Conservation (phyloP, 2,888 invertebrate species). For the Ethmia dodecea region DNA sequence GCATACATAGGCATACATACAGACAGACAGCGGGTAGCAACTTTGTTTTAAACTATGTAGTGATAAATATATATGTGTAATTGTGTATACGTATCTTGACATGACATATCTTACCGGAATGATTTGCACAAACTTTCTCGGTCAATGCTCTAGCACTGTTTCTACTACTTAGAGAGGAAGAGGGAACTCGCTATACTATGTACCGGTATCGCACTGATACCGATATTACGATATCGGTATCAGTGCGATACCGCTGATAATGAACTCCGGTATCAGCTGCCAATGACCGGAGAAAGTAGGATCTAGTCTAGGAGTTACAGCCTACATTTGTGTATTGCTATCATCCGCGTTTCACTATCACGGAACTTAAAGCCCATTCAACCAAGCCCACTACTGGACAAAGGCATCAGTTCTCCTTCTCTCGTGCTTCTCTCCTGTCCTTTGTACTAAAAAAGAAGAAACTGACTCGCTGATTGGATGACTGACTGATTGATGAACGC, state of each 20-base stretch:
- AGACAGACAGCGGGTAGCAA: neutral
- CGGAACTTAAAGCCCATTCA: neutral
- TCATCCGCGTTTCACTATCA: neutral
- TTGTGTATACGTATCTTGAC: neutral
- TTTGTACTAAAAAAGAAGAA: too few relatives aligned
- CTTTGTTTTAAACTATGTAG: neutral
- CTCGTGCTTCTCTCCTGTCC: too few relatives aligned
- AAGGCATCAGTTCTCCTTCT: too few relatives aligned
- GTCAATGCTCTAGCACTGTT: neutral
- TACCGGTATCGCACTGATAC: slow-evolving; percentile 1
- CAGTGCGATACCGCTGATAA: neutral
- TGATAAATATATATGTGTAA: neutral
- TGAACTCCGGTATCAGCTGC: slow-evolving; percentile 12
- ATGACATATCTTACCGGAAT: neutral
- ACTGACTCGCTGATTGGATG: neutral
- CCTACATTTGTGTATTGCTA: neutral
- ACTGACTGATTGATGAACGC: too few relatives aligned
- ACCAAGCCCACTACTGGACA: too few relatives aligned
- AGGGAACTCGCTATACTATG: neutral
- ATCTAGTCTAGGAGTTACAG: neutral
- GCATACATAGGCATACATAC: too few relatives aligned
- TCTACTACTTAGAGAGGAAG: neutral
- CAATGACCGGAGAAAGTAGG: slow-evolving; percentile 29
- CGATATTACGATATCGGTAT: slow-evolving; percentile 3
- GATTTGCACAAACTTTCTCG: neutral